A percentile compares a stretch with the other conserved stretches of the same genome.
Conservation (phyloP, 2,888 invertebrate genomes). For the Rhagonycha fulva region DNA sequence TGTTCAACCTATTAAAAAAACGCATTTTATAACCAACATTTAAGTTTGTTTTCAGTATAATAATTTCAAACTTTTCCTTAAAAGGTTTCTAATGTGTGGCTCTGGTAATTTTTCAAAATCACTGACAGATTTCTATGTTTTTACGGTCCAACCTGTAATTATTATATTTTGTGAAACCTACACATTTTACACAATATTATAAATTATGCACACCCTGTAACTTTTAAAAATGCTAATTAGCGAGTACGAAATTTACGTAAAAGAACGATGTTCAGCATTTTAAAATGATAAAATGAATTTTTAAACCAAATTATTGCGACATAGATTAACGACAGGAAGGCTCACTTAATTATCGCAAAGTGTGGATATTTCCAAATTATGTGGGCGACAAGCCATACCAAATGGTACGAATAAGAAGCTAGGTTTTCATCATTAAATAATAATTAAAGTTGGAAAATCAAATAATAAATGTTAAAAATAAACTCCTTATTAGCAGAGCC, state of each 20-base stretch:
- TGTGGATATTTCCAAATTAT: constrained; percentile 20
- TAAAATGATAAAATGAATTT: not conserved
- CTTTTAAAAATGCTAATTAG: not conserved
- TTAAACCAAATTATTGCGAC: constrained; percentile 2
- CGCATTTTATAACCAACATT: constrained; percentile 7
- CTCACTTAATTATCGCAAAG: constrained; percentile 22
- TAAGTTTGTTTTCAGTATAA: constrained; percentile 4
- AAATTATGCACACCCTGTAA: not conserved
- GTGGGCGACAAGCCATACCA: constrained; percentile 15
- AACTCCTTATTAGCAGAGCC: not conserved
- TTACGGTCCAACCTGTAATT: not conserved
- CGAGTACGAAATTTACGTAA: not conserved
- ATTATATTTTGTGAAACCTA: not conserved
- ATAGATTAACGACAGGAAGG: constrained; percentile 24
- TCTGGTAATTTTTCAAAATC: not conserved
- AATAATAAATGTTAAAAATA: not conserved
- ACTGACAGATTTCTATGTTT: not conserved
- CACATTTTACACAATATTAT: not conserved
- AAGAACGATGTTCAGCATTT: not conserved
- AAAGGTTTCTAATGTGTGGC: not conserved
- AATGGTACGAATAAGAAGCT: not conserved
- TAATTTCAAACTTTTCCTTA: not conserved
- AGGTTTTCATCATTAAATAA: not conserved
- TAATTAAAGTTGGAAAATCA: not conserved
- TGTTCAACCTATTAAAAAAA: constrained; percentile 7